These are phyloP conservation scores for Apaloderma vittatum DNA, from an alignment of 2,113 vertebrate genomes.

Conservation along the genomic window DNA sequence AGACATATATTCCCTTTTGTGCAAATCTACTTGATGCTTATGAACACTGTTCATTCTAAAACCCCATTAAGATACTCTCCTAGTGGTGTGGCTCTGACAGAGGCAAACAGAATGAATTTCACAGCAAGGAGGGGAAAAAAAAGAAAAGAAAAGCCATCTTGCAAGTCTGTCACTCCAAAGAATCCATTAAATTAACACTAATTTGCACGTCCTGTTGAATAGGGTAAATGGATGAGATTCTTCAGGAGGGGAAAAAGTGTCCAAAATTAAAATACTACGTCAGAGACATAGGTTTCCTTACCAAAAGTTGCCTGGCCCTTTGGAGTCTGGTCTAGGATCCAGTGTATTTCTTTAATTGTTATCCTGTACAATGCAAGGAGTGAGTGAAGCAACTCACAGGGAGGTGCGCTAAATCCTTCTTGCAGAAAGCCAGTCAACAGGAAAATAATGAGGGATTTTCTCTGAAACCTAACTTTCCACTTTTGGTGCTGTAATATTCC, in stretches of 20 bases:
- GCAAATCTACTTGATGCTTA: conserved; percentile 15
- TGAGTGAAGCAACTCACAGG: neutral
- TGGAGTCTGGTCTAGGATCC: neutral
- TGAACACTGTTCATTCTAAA: neutral
- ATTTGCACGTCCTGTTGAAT: neutral
- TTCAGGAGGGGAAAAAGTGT: neutral
- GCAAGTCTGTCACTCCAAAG: neutral
- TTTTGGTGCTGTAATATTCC: neutral
- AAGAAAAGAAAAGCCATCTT: neutral
- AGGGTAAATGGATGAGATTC: neutral
- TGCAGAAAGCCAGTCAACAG: neutral
- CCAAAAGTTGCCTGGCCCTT: neutral
- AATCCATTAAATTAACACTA: neutral
- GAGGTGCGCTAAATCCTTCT: neutral
- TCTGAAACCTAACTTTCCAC: neutral
- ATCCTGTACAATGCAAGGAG: neutral
- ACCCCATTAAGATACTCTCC: neutral
- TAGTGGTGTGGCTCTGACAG: neutral
- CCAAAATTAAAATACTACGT: neutral
- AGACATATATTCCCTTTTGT: conserved; percentile 13
- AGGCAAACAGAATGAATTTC: neutral
- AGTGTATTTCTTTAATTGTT: neutral
- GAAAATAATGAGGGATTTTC: neutral
- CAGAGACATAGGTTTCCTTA: neutral
- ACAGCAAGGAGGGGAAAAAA: neutral